phyloP scores from a whole-genome alignment of 2,113 vertebrate genomes.

The Oreotrochilus melanogaster region DNA sequence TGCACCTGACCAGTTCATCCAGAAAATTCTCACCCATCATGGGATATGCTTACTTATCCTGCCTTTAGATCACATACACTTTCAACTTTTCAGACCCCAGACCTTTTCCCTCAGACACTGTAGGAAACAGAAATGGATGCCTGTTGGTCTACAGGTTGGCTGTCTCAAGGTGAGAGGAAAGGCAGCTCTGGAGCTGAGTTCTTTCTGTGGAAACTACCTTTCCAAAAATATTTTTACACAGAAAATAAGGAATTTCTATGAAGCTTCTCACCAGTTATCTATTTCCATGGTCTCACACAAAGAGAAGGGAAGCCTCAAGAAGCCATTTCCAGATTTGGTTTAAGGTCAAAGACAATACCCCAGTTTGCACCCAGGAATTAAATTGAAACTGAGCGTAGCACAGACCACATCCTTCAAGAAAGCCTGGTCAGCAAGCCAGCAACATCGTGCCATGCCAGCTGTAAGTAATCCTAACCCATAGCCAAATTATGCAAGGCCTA shows the following conservation, averaged over 20 bases:
- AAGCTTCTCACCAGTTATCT: neutral
- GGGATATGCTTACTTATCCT: neutral
- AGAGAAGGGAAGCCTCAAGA: neutral
- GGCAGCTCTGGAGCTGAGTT: neutral
- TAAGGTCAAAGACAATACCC: neutral
- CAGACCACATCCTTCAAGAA: neutral
- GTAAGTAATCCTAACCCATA: neutral
- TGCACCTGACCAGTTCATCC: neutral
- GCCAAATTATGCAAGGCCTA: neutral
- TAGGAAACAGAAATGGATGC: neutral
- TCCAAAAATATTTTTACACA: neutral
- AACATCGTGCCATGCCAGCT: neutral
- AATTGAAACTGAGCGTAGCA: neutral
- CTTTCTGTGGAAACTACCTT: neutral
- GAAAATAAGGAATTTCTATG: neutral
- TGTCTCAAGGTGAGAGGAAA: neutral
- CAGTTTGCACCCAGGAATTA: neutral
- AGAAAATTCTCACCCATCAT: neutral
- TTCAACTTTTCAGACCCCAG: neutral
- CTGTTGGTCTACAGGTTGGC: neutral
- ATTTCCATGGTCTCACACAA: neutral
- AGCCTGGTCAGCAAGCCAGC: neutral
- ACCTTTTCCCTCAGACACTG: neutral
- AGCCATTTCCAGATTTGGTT: neutral
- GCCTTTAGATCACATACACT: neutral